Conservation (phyloP, 2,797 vertebrate genomes). For the Chelidonichthys spinosus region DNA sequence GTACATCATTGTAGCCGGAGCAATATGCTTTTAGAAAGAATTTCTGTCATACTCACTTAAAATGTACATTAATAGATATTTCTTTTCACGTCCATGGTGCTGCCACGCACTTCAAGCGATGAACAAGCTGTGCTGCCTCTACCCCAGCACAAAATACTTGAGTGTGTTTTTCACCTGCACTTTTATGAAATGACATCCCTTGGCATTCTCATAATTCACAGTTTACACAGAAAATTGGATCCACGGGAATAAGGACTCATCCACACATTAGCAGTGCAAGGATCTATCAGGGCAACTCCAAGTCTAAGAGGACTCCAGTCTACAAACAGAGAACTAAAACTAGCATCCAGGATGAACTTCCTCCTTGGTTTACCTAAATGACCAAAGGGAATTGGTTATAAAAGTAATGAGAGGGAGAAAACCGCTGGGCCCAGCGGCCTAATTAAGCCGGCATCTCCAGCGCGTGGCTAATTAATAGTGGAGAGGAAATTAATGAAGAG, state of each 20-base stretch:
- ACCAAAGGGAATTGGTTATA: slow-evolving; percentile 77
- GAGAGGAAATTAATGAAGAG: slow-evolving; percentile 78
- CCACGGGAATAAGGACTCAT: slow-evolving; percentile 6
- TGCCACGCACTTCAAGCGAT: slow-evolving; percentile 35
- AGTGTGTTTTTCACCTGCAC: slow-evolving; percentile 27
- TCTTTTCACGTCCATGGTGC: slow-evolving; percentile 54
- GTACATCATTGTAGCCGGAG: slow-evolving; percentile 28
- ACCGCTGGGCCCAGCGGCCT: slow-evolving; percentile 69
- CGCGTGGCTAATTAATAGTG: slow-evolving; percentile 80
- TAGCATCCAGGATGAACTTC: slow-evolving; percentile 45
- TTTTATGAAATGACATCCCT: slow-evolving; percentile 31
- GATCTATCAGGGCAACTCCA: slow-evolving; percentile 2
- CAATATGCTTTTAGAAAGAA: slow-evolving; percentile 51
- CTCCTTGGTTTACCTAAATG: slow-evolving; percentile 65
- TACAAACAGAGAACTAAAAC: slow-evolving; percentile 50
- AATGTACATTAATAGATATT: slow-evolving; percentile 70
- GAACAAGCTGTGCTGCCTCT: slow-evolving; percentile 53
- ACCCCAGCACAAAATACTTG: slow-evolving; percentile 40
- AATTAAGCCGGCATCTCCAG: slow-evolving; percentile 76
- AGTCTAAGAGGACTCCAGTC: slow-evolving; percentile 33
- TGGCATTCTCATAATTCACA: slow-evolving; percentile 27
- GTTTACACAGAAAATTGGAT: slow-evolving; percentile 13
- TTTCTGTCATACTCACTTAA: slow-evolving; percentile 46
- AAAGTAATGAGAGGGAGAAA: slow-evolving; percentile 69
- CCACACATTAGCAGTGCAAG: neutral